Evolutionary conservation across 2,113 vertebrate genomes (phyloP), one percentile per base, ranked within the genome.

Genomic region (Myotis lucifugus): DNA sequence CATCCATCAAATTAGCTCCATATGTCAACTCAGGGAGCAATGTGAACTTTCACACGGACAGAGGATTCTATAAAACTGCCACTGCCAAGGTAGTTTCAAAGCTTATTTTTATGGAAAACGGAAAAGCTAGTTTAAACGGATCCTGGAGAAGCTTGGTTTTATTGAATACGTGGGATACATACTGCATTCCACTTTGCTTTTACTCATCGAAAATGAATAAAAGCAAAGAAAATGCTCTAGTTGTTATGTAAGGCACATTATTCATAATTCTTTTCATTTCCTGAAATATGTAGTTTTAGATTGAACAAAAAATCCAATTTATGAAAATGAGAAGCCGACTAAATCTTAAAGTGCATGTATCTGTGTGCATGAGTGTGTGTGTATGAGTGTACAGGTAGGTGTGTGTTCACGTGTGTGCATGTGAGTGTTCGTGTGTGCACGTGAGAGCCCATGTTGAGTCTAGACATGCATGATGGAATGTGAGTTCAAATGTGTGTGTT

Each of bases 1-100:
- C 92, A 96, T 97, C 96, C 95, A 96, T 95, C 96, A 95, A 95
- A 96, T 88, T 89, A 96, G 90, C 85, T 96, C 85, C 42, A 2
- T 69, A 56, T 70, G 90, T 85, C 96, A 95, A 88, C 59, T 42
- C 76, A 84, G 82, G 85, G 85, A 94, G 93, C 76, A 77, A 92
- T 48, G 74, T 85, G 78, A 66, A 78, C 91, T 79, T 82, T 81
- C 72, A 23, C 70, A 15, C 11, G 87, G 42, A 93, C 40, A 56
- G 79, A 76, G 81, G 61, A 73, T 90, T 82, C 87, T 54, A 93
- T 78, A 85, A 95, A 95, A 93, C 54, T 34, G 61, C 13, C 2
- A 0, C 85, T 93, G 81, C 89, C 73, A 61, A 94, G 67, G 93
- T 59, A 73, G 77, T 90, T 96, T 93, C 81, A 77, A 69, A 85